Conservation (phyloP, 2,888 invertebrate species). For the Electrophaes corylata region DNA sequence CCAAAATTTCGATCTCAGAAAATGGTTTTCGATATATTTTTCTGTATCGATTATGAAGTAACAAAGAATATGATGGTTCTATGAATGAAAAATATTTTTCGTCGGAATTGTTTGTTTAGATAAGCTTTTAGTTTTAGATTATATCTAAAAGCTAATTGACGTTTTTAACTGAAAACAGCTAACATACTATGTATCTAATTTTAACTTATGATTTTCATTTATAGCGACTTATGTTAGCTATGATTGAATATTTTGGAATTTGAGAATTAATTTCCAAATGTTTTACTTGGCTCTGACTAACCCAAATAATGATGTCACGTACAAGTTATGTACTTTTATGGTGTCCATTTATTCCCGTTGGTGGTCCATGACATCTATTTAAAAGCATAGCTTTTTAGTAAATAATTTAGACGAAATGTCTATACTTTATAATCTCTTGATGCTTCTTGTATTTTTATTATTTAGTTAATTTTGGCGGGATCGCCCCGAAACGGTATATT, state of each 20-base stretch:
- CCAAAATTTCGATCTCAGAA: slow-evolving; percentile 38
- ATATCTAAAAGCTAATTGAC: background rate
- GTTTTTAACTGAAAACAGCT: background rate
- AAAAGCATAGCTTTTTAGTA: slow-evolving; percentile 46
- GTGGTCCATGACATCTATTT: slow-evolving; percentile 1
- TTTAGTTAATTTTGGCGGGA: slow-evolving; percentile 43
- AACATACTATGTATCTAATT: background rate
- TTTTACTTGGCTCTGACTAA: background rate
- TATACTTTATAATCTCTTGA: slow-evolving; percentile 50
- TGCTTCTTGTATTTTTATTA: slow-evolving; percentile 47
- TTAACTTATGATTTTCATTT: background rate
- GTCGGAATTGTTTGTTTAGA: background rate
- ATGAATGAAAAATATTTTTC: background rate
- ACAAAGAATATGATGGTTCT: background rate
- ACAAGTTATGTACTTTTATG: background rate
- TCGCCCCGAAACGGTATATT: slow-evolving; percentile 37
- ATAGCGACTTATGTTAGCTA: background rate
- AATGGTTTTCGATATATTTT: slow-evolving; percentile 6
- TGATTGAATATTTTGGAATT: background rate
- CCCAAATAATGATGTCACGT: background rate
- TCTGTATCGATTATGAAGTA: slow-evolving; percentile 2
- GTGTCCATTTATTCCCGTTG: background rate
- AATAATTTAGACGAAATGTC: slow-evolving; percentile 43
- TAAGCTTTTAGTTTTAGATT: background rate
- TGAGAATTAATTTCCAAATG: background rate